Evolutionary conservation across 1,140 invertebrate genomes (phyloP), one percentile per base, ranked within the genome.

Genomic region (Plectus sambesii): DNA sequence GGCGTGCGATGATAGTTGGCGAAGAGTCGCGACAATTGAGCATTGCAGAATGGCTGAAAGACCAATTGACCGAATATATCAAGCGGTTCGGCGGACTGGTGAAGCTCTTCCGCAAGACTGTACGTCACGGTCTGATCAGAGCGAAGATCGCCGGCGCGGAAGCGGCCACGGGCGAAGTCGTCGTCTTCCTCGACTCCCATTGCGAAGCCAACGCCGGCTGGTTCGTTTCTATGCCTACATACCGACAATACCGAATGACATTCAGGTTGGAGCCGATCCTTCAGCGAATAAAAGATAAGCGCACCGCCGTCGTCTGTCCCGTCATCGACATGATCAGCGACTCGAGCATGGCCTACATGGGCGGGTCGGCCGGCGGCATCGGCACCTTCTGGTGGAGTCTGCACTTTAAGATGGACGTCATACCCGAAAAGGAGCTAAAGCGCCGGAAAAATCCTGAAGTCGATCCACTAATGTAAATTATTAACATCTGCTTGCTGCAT

Each of bases 111-210:
- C 73, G 84, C 29, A 72, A 87, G 22, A 77, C 78, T 23, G 73
- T 81, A 59, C 76, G 87, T 42, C 74, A 81, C 59, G 88, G 88
- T 19, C 72, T 93, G 20, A 92, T 92, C 65, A 72, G 82, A 35
- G 86, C 88, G 2, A 75, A 87, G 39, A 72, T 92, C 45, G 76
- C 77, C 39, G 87, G 87, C 20, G 86, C 87, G 2, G 75, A 79
- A 42, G 72, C 74, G 38, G 84, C 87, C 5, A 74, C 68, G 20
- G 86, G 85, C 0, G 80, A 90, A 68, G 83, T 87, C 19, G 71
- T 94, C 15, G 76, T 90, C n/a, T 92, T 93, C 70, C 74, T 92
- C 29, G 89, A 94, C 73, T 85, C 87, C n/a, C 89, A 94, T 70
- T 92, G 87, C 74, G 88, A 94, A 77, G 80, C 79, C n/a, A 81